These are phyloP conservation scores for Rosalia funebris DNA, from an alignment of 2,888 invertebrate species.

Conservation along the genomic window DNA sequence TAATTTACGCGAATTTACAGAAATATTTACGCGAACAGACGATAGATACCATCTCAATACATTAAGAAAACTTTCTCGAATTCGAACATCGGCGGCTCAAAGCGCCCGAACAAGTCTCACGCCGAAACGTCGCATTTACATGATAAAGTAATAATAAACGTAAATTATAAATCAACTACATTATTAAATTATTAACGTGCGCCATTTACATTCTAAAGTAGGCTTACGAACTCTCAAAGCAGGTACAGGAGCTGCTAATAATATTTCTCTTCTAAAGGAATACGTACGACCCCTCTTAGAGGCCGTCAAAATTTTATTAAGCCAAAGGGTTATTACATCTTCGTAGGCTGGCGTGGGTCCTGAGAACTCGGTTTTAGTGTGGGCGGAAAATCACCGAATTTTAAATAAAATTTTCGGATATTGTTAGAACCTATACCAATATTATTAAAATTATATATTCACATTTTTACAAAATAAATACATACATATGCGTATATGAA, in stretches of 20 bases:
- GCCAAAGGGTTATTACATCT: constrained; percentile 7
- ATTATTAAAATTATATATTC: no score
- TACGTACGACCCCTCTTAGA: not conserved
- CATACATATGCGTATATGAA: no score
- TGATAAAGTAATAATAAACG: constrained; percentile 11
- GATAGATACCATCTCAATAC: no score
- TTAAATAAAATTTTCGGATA: no score
- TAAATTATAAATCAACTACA: constrained; percentile 15
- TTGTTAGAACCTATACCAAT: no score
- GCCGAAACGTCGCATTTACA: constrained; percentile 2
- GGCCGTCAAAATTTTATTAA: constrained; percentile 12
- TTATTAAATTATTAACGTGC: constrained; percentile 12
- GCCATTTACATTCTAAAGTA: constrained; percentile 6
- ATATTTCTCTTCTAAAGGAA: not conserved
- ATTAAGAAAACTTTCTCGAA: no score
- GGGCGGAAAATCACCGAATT: no score
- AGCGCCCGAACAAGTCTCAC: not conserved
- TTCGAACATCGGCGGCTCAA: no score
- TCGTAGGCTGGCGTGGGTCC: not conserved
- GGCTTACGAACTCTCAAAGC: constrained; percentile 10
- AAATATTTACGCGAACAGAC: no score
- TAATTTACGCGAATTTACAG: no score
- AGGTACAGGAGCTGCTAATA: constrained; percentile 2
- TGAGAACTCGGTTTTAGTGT: constrained; percentile 5
- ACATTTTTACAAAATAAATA: no score